phyloP scores from a whole-genome alignment of 2,113 vertebrate genomes.

The Peromyscus maniculatus region DNA sequence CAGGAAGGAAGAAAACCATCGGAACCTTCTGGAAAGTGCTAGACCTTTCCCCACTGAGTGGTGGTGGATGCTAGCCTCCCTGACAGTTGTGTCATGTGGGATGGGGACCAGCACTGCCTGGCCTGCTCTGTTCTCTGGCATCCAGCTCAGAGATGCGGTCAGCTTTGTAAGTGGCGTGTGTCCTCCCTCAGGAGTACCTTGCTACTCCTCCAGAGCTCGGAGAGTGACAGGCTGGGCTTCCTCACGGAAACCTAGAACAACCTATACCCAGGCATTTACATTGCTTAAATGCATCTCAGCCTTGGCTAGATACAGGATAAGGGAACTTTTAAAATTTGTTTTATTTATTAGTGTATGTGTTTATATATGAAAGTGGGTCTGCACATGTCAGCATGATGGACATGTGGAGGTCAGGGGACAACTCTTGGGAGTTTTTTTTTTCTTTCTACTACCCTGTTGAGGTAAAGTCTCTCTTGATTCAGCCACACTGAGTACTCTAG shows the following conservation, averaged over 20 bases:
- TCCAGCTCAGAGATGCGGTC: not conserved
- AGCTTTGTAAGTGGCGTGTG: not conserved
- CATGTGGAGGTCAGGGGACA: too few species aligned
- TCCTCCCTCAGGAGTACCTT: not conserved
- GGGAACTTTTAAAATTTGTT: not conserved
- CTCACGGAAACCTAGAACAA: not conserved
- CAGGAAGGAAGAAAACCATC: not conserved
- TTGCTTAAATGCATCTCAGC: not conserved
- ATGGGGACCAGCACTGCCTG: not conserved
- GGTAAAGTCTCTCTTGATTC: not conserved
- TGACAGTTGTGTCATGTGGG: not conserved
- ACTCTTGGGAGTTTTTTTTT: not conserved
- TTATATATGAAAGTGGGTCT: not conserved
- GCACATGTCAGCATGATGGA: not conserved
- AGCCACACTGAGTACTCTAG: not conserved
- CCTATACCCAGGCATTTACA: not conserved
- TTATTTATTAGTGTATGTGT: not conserved
- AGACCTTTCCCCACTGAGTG: not conserved
- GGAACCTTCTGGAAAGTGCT: not conserved
- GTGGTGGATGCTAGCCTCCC: not conserved
- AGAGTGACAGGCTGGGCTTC: slow-evolving; percentile 35
- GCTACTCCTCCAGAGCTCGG: not conserved
- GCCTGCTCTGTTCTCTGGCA: not conserved
- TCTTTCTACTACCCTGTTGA: too few species aligned
- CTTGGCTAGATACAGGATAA: not conserved